A percentile compares a stretch with the other conserved stretches of the same genome.
Evolutionary conservation across 2,888 invertebrate species (phyloP).

Genomic region (Mongoloraphidia duomilia): DNA sequence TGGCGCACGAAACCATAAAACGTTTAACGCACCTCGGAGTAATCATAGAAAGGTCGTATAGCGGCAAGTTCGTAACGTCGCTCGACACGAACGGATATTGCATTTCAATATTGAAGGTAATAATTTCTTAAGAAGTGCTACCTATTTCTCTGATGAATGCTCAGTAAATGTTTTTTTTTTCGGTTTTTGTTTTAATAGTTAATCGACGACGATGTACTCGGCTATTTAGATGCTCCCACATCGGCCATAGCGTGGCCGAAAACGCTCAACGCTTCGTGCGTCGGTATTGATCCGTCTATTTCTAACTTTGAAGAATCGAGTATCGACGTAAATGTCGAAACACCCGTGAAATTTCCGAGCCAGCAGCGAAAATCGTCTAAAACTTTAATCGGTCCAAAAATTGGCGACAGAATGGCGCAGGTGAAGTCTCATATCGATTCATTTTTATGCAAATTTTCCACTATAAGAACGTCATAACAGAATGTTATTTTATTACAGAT

Average conservation of each 20-base stretch:
- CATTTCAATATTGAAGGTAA: conserved; percentile 49
- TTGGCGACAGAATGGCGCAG: conserved; percentile 20
- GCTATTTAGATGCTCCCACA: conserved; percentile 42
- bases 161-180: no score
- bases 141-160: background rate
- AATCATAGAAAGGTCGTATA: conserved; percentile 19
- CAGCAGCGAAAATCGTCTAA: background rate
- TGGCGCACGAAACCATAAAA: conserved; percentile 24
- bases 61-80: conserved; percentile 51
- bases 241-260: conserved; percentile 44
- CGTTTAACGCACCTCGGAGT: conserved; percentile 18
- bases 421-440: conserved; percentile 18
- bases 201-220: conserved; percentile 31
- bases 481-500: no score
- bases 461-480: no score
- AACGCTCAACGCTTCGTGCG: background rate
- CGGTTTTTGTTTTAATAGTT: background rate
- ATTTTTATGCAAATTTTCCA: no score
- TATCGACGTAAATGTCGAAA: no score
- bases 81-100: conserved; percentile 67
- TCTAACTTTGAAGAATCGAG: no score
- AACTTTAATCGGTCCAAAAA: conserved; percentile 23
- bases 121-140: conserved; percentile 22
- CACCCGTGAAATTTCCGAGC: no score
- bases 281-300: background rate